phyloP scores from a whole-genome alignment of 2,113 vertebrate genomes.

The Carassius carassius region DNA sequence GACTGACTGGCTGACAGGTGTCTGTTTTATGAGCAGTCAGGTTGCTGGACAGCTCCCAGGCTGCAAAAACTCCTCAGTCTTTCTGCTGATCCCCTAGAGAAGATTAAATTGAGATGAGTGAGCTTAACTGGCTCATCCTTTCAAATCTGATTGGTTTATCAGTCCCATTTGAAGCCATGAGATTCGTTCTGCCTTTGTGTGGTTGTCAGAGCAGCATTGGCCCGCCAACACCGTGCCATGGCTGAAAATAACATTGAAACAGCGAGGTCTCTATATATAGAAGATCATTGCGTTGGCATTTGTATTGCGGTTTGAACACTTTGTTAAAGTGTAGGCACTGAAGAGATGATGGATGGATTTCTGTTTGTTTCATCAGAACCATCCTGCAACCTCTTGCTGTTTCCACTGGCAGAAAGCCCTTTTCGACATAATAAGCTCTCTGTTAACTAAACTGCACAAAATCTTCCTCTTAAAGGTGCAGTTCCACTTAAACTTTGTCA shows the following conservation, averaged over 20 bases:
- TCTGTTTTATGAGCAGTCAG: constrained; percentile 29
- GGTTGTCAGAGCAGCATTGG: background rate
- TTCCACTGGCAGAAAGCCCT: constrained; percentile 5
- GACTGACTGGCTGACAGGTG: constrained; percentile 12
- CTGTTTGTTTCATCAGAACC: constrained; percentile 53
- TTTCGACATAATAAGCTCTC: constrained; percentile 15
- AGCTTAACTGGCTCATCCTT: constrained; percentile 51
- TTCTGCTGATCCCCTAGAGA: constrained; percentile 29
- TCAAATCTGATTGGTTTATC: constrained; percentile 52
- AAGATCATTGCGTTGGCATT: constrained; percentile 7
- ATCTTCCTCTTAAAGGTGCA: constrained; percentile 6
- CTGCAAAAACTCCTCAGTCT: constrained; percentile 32
- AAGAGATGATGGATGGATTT: constrained; percentile 46
- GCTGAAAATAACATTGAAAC: constrained; percentile 6
- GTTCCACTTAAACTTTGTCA: background rate
- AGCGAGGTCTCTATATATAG: background rate
- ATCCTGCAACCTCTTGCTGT: constrained; percentile 14
- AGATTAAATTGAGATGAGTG: constrained; percentile 52
- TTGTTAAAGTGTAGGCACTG: constrained; percentile 10
- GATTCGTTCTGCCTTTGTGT: constrained; percentile 7
- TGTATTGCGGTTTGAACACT: constrained; percentile 22
- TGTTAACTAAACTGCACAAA: constrained; percentile 18
- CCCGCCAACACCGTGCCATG: background rate
- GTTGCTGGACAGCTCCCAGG: constrained; percentile 19
- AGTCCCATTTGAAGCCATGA: constrained; percentile 16